phyloP scores from a whole-genome alignment of 2,888 invertebrate genomes.

The Phyllotreta striolata region DNA sequence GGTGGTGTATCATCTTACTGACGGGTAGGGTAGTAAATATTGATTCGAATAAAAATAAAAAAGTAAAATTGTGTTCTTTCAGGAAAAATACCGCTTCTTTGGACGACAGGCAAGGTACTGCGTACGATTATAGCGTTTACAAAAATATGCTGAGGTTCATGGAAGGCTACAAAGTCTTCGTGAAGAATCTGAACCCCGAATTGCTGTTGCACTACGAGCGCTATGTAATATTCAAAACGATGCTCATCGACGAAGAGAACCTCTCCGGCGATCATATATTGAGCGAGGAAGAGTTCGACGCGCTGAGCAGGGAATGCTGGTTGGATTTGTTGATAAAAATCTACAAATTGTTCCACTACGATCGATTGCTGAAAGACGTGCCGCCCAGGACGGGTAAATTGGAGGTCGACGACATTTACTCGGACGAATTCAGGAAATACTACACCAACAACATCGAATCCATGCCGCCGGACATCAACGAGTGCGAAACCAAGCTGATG shows the following conservation, averaged over 20 bases:
- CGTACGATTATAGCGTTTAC: conserved; percentile 54
- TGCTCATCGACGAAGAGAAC: conserved; percentile 29
- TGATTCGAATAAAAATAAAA: no score
- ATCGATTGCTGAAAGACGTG: conserved; percentile 49
- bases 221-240: conserved; percentile 51
- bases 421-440: conserved; percentile 48
- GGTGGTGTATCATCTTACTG: conserved; percentile 43
- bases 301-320: conserved; percentile 64
- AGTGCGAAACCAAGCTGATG: conserved; percentile 56
- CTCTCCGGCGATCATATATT: conserved; percentile 27
- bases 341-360: conserved; percentile 67
- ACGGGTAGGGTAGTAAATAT: conserved; percentile 40
- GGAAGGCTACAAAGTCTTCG: conserved; percentile 53
- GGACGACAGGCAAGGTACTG: conserved; percentile 36
- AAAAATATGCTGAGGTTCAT: conserved; percentile 56
- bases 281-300: conserved; percentile 44
- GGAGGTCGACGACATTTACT: conserved; percentile 20
- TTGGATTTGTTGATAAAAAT: conserved; percentile 69
- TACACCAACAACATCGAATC: conserved; percentile 19
- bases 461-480: conserved; percentile 27
- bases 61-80: no score
- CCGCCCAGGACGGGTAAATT: background rate
- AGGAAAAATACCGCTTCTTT: conserved; percentile 31
- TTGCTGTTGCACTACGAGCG: conserved; percentile 59
- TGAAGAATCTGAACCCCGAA: conserved; percentile 59